Conservation (phyloP, 1,140 invertebrate genomes). For the Pomacea maculata region DNA sequence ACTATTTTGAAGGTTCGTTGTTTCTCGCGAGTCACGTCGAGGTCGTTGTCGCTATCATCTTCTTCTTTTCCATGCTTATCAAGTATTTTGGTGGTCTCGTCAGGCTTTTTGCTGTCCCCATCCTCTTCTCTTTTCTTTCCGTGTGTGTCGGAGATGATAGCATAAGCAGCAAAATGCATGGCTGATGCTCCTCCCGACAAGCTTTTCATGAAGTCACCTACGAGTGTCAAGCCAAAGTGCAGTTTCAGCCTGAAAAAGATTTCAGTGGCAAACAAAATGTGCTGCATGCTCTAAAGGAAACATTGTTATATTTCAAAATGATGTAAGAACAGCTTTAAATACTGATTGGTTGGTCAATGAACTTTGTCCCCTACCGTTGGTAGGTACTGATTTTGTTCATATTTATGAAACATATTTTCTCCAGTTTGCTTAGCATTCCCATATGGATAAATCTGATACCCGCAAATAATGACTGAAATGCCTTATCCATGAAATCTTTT, state of each 20-base stretch:
- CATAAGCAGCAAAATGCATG: not conserved
- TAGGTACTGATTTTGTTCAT: not conserved
- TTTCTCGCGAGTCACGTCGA: conserved; percentile 3
- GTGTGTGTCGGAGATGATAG: conserved; percentile 1
- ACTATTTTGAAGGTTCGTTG: not conserved
- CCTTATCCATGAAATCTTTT: too few species aligned
- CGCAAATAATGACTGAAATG: too few species aligned
- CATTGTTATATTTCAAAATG: not conserved
- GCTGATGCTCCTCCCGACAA: not conserved
- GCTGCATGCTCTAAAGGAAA: too few species aligned
- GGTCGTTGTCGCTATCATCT: not conserved
- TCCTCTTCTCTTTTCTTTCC: not conserved
- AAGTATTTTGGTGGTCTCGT: not conserved
- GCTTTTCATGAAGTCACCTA: not conserved
- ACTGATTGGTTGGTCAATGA: not conserved
- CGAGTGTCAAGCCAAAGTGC: not conserved
- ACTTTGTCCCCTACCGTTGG: not conserved
- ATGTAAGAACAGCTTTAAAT: not conserved
- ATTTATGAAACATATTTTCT: not conserved
- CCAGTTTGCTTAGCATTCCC: too few species aligned
- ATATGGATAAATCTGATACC: too few species aligned
- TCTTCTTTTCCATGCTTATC: not conserved
- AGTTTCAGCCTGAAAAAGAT: not conserved
- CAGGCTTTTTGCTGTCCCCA: not conserved
- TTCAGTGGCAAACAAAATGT: too few species aligned